These are phyloP conservation scores for Uloborus diversus DNA, from an alignment of 1,140 invertebrate species.

Conservation along the genomic window DNA sequence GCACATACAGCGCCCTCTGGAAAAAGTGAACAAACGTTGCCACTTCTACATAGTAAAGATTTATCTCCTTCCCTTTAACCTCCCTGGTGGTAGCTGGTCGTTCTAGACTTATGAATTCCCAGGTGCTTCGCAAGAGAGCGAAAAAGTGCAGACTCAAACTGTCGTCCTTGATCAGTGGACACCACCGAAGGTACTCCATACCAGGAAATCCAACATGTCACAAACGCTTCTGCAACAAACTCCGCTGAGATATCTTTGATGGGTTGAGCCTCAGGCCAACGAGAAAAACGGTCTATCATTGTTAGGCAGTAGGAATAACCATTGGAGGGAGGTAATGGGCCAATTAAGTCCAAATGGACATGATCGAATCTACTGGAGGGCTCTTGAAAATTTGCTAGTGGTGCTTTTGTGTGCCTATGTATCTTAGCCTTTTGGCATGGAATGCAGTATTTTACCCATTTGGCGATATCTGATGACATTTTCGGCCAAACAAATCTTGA, in stretches of 20 bases:
- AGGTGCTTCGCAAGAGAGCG: neutral
- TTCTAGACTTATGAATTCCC: neutral
- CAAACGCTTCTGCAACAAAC: conserved; percentile 59
- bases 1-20: too few species aligned
- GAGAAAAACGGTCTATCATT: conserved; percentile 65
- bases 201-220: too few species aligned
- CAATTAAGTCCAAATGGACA: conserved; percentile 68
- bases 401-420: conserved; percentile 43
- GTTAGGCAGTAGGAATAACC: conserved; percentile 65
- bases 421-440: conserved; percentile 39
- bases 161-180: neutral
- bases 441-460: conserved; percentile 12
- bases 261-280: conserved; percentile 66
- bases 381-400: neutral
- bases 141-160: neutral
- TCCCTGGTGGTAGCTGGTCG: too few species aligned
- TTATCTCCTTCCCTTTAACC: too few species aligned
- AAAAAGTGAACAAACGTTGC: too few species aligned
- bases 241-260: conserved; percentile 63
- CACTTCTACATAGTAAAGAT: too few species aligned
- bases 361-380: conserved; percentile 61
- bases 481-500: conserved; percentile 17
- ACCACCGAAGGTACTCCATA: too few species aligned
- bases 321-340: conserved; percentile 64
- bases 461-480: neutral